A percentile compares a stretch with the other conserved stretches of the same genome.
phyloP scores from a whole-genome alignment of 2,797 vertebrate species.

The Arnoldichthys spilopterus region DNA sequence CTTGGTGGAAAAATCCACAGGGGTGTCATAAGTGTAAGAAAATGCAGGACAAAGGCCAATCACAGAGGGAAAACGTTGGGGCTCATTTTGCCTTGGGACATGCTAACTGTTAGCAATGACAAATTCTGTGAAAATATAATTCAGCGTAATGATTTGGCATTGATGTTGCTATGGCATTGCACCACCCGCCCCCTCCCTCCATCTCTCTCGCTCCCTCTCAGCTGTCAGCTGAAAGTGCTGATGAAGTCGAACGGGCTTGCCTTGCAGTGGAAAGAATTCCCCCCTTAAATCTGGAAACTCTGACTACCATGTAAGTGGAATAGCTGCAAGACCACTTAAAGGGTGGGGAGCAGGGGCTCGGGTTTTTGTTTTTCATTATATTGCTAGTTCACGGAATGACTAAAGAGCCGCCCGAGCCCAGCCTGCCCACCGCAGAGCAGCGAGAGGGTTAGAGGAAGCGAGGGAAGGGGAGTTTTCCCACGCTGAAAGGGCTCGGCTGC shows the following conservation, averaged over 20 bases:
- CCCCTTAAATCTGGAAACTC: conserved; percentile 59
- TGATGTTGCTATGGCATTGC: conserved; percentile 21
- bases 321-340: conserved; percentile 53
- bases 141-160: conserved; percentile 20
- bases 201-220: conserved; percentile 2
- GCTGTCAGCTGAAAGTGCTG: conserved; percentile 45
- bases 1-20: no score
- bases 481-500: conserved; percentile 22
- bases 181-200: not conserved
- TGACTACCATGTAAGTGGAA: conserved; percentile 53
- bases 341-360: conserved; percentile 42
- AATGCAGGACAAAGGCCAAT: no score
- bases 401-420: conserved; percentile 43
- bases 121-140: not conserved
- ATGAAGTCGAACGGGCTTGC: conserved; percentile 44
- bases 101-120: not conserved
- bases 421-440: conserved; percentile 37
- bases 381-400: conserved; percentile 51
- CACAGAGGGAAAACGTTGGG: not conserved
- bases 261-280: conserved; percentile 58
- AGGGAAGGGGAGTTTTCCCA: conserved; percentile 46
- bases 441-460: conserved; percentile 31
- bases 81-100: not conserved
- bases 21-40: no score
- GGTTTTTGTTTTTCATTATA: conserved; percentile 56